Base-by-base conservation (phyloP, 2,797 vertebrate species). In the Staurois parvus region DNA sequence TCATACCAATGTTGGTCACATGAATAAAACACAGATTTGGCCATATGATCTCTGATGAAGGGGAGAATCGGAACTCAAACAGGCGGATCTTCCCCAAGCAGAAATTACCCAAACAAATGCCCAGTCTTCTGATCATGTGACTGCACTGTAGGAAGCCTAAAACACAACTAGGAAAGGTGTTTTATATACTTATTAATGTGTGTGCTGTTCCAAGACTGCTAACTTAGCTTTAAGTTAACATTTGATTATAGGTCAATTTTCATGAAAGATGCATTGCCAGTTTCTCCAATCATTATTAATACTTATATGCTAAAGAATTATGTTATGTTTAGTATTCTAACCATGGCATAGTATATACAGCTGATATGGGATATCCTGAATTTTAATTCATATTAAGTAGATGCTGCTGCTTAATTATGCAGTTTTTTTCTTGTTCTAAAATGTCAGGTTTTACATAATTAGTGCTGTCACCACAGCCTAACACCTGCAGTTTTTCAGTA, bases 391-490 rank as follows among this genome's bases (percentile, higher is more conserved):
- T 69, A 83, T 86, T 73, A 45, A 52, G 68, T 83, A 67, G 74
- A 79, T 37, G 34, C 52, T 73, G 68, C 56, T 86, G 29, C 75
- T 79, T 86, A 86, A 86, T 83, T 86, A 79, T 86, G 73, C 56
- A 86, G 74, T 52, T 86, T 73, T 86, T 77, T 78, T 86, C 24
- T 17, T 62, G 7, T 32, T 72, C 26, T 78, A 74, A 86, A 86
- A 79, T 83, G 80, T 77, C 80, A 83, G 21, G 68, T 78, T 86
- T 86, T 83, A 76, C 85, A 86, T 86, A 86, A 86, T 83, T 78
- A 86, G 48, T 59, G 10, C 21, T 70, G 80, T 86, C 68, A 74
- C 29, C 30, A 73, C 48, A 64, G 52, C 73, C 17, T 48, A 73
- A 76, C 85, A 86, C 85, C 85, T 86, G 85, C 62, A 74, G 80